Evolutionary conservation across 2,888 invertebrate species (phyloP), one percentile per base, ranked within the genome.

Genomic region (Desoria tigrina): DNA sequence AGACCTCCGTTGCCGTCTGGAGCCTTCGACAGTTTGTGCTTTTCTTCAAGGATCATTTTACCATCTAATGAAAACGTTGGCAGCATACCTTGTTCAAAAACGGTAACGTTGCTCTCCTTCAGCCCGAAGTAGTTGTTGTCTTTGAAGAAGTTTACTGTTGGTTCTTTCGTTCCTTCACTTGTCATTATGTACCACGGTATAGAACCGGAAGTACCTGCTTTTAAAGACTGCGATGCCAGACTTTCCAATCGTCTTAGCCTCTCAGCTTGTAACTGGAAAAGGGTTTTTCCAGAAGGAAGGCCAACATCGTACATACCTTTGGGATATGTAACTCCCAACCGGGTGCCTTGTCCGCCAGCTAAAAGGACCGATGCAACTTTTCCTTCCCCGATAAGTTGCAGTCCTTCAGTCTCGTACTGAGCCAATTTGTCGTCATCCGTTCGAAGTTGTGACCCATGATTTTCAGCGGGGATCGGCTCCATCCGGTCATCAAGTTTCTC

Each of bases 301-400:
- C 90, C 91, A 45, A 97, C 90, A 79, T 93, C 86, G 79, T 88
- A 97, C 94, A 97, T 96, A 74, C 99, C 99, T 84, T 99, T 99
- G 0, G 99, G 99, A 78, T 92, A 89, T 45, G 86, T 84, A 23
- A 96, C 96, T 1, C 99, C 99, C 1, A 99, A 84, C 62, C 99
- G 85, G 0, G 97, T 98, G 0, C 98, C 99, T 81, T 99, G 98
- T 2, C 99, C 99, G 24, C 99, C 99, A 53, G 98, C 97, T 80
- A 99, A 84, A 3, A 99, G 83, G 57, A 99, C 81, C 21, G 96
- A 94, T 55, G 92, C 97, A 55, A 92, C 91, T 79, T 84, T 85
- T 3, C 85, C 85, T 28, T 85, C 81, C 54, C 86, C 83, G 27
- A 90, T 87, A 76, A 87, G 86, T 23, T 81, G 80, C 67, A 83